Evolutionary conservation across 1,140 invertebrate genomes (phyloP), one percentile per base, ranked within the genome.

Genomic region (Pachypsylla venusta): DNA sequence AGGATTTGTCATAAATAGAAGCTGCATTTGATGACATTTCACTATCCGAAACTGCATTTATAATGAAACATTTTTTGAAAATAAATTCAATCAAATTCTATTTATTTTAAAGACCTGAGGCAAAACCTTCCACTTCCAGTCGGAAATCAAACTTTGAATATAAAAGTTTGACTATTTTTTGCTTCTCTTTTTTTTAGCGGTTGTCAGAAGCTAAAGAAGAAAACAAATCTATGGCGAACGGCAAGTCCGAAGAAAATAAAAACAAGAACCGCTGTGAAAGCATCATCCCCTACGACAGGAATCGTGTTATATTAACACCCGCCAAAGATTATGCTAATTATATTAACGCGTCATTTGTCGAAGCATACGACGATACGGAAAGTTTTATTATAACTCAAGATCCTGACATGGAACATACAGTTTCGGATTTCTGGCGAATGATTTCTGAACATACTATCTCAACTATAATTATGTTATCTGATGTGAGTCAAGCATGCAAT

Each of bases 331-430:
- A 89, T 70, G 93, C 90, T 25, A 94, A 93, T 1, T 98, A 97
- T 68, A 96, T 97, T 64, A 97, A 98, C 74, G 93, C 93, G 1
- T 94, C 91, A 1, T 96, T 94, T 71, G 91, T 98, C 64, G 92
- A 96, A 76, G 91, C 79, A 16, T 97, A 96, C 69, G 88, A 95
- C 68, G 92, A 93, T 72, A 83, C 82, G 0, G 88, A 92, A 72
- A 88, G 89, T 16, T 97, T 93, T 74, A 92, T 97, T 42, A 93
- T 95, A 48, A 90, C 92, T 1, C 93, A 98, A 77, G 93, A 96
- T 74, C 93, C 94, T 0, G 69, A 96, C 57, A 16, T 58, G 56
- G 87, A 90, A 25, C 77, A 79, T 60, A 97, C 93, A 0, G 82
- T 91, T 57, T 77, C 81, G 61, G 94, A 97, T 74, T 97, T 98